These are phyloP conservation scores for Pholis gunnellus DNA, from an alignment of 2,113 vertebrate species.

Conservation along the genomic window DNA sequence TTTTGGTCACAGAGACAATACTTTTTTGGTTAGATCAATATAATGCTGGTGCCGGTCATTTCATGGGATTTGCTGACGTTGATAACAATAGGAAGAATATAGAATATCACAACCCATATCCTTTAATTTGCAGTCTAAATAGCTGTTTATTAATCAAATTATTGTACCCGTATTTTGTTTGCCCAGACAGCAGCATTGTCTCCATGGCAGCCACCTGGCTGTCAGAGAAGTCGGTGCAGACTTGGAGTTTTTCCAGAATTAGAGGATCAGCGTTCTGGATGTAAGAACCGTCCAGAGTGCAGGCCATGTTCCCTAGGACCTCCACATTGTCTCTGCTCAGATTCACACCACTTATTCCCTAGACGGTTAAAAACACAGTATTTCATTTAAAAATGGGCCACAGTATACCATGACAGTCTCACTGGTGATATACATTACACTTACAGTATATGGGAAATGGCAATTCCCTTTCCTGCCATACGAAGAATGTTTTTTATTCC, in stretches of 20 bases:
- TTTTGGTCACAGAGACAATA: too few species aligned
- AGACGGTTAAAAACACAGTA: neutral
- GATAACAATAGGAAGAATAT: too few species aligned
- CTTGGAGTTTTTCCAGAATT: constrained; percentile 78
- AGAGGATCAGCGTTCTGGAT: constrained; percentile 72
- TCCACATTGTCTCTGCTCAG: constrained; percentile 68
- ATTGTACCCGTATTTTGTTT: too few species aligned
- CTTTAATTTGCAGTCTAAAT: too few species aligned
- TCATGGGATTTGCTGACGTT: too few species aligned
- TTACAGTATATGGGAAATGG: neutral
- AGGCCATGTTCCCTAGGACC: constrained; percentile 78
- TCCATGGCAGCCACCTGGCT: constrained; percentile 71
- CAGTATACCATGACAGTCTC: neutral
- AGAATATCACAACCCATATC: too few species aligned
- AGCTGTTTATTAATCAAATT: too few species aligned
- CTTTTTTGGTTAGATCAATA: too few species aligned
- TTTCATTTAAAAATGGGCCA: neutral
- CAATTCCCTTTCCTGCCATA: neutral
- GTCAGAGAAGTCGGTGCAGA: constrained; percentile 67
- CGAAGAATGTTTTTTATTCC: neutral
- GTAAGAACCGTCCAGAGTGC: constrained; percentile 67
- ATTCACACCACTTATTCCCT: constrained; percentile 65
- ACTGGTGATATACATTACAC: neutral
- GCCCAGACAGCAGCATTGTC: constrained; percentile 65
- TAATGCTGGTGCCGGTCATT: too few species aligned